phyloP scores from a whole-genome alignment of 2,797 vertebrate genomes.

The Graptemys geographica region DNA sequence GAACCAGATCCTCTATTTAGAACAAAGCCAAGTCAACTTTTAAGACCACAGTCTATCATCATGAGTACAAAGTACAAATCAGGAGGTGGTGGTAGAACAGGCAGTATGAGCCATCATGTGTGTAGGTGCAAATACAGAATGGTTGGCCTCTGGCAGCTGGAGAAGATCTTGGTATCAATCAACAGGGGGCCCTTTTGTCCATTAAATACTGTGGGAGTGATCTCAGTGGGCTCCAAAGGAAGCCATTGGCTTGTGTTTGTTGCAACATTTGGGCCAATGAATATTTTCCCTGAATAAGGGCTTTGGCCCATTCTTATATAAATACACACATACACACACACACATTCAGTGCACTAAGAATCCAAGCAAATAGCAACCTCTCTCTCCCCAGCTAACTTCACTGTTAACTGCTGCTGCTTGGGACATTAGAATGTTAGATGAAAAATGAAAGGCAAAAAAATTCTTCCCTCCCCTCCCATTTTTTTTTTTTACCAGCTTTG shows the following conservation, averaged over 20 bases:
- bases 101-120: neutral
- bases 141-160: neutral
- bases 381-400: neutral
- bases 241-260: neutral
- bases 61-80: neutral
- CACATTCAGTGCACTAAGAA: no score
- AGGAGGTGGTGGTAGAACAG: neutral
- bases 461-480: neutral
- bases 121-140: neutral
- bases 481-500: neutral
- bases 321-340: no score
- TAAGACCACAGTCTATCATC: neutral
- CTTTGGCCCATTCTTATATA: neutral
- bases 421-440: neutral
- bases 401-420: neutral
- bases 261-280: neutral
- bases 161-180: neutral
- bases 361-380: no score
- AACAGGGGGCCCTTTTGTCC: neutral
- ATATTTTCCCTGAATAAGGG: neutral
- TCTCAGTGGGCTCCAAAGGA: neutral
- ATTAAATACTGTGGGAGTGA: neutral
- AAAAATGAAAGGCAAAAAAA: neutral
- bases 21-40: neutral
- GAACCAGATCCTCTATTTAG: neutral